Base-by-base conservation (phyloP, 2,888 invertebrate genomes). In the Polia nebulosa region DNA sequence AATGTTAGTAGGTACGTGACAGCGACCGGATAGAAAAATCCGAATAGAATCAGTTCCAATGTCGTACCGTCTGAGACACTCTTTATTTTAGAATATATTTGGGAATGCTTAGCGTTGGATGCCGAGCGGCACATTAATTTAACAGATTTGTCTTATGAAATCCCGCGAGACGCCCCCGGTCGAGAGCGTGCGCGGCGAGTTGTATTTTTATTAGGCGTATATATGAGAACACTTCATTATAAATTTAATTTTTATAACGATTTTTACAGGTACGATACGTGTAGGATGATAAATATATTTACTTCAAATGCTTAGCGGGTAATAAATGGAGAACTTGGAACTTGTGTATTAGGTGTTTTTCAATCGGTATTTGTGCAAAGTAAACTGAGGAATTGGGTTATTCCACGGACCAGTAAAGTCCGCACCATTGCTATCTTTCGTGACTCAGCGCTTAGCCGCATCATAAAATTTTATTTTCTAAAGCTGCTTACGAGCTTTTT, bases 1-100 rank as follows among this genome's bases (percentile, higher is more conserved):
- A 71, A 84, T 68, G 74, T 85, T n/a, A n/a, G 82, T 83, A 84
- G 70, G 75, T 84, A 82, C 84, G 85, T 85, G 88, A 85, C 86
- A 82, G 76, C 76, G 68, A 87, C 89, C 89, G 89, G 90, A 91
- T 90, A 89, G 86, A 88, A 75, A 79, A 77, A 81, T 90, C 87
- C 86, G 84, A 88, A 87, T 85, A 85, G 84, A 85, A 84, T 84
- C 82, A 78, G 76, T 70, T 75, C 85, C 87, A 89, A 89, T 88
- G 87, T 83, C 85, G 85, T 78, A 64, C 67, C 82, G 85, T 84
- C 81, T 80, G 83, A 81, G 84, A 83, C 82, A 84, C 74, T 82
- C 84, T 87, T 88, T 89, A 88, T 87, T 90, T 87, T 86, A 84
- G 86, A 90, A 88, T 91, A 90, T 89, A 90, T 91, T 90, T 89